Evolutionary conservation across 2,888 invertebrate genomes (phyloP).

Genomic region (Ypsolopha sequella): DNA sequence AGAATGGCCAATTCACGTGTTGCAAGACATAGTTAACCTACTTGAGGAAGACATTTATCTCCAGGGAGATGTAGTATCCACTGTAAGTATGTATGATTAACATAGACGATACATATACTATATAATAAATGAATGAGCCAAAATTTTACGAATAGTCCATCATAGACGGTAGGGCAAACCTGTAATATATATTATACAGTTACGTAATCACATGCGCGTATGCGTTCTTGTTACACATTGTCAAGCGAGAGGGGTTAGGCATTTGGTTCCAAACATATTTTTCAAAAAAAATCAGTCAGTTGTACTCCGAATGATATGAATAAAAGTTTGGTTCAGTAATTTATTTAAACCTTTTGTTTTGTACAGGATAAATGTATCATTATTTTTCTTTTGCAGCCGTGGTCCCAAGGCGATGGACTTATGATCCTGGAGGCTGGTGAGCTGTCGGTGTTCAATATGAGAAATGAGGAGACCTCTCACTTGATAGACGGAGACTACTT

Average conservation of each 20-base stretch:
- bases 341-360: not conserved
- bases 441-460: slow-evolving; percentile 19
- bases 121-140: too few species aligned
- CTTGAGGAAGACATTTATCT: slow-evolving; percentile 19
- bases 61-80: slow-evolving; percentile 16
- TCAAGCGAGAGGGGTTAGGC: too few species aligned
- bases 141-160: too few species aligned
- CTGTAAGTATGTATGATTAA: slow-evolving; percentile 15
- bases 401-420: slow-evolving; percentile 22
- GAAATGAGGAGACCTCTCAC: slow-evolving; percentile 18
- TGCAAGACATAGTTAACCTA: slow-evolving; percentile 14
- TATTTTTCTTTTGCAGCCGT: slow-evolving; percentile 11
- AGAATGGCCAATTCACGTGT: slow-evolving; percentile 20
- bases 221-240: too few species aligned
- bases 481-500: slow-evolving; percentile 27
- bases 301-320: not conserved
- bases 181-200: too few species aligned
- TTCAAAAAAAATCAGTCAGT: not conserved
- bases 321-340: not conserved
- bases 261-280: too few species aligned
- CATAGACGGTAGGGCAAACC: too few species aligned
- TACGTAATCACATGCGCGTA: too few species aligned
- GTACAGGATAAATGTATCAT: not conserved
- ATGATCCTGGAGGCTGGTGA: slow-evolving; percentile 19
- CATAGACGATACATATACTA: not conserved